Percentiles rank a stretch among this genome's conserved stretches.
These are phyloP conservation scores for Emydocephalus ijimae DNA, from an alignment of 2,113 vertebrate species.

Conservation along the genomic window DNA sequence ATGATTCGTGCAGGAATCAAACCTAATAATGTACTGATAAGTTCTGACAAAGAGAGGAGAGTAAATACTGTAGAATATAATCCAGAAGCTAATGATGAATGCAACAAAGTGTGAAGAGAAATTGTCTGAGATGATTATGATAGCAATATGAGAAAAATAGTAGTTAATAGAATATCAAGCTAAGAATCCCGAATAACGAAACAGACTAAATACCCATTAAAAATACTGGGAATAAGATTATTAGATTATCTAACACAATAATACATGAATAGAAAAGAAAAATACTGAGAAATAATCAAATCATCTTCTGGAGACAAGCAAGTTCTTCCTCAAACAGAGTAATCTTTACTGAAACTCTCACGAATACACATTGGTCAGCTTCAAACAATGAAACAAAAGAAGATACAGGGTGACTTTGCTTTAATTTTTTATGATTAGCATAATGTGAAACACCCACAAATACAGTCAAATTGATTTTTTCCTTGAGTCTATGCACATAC, in stretches of 20 bases:
- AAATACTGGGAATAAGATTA: background rate
- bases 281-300: background rate
- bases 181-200: constrained; percentile 25
- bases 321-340: constrained; percentile 14
- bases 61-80: background rate
- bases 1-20: background rate
- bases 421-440: constrained; percentile 12
- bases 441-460: constrained; percentile 6
- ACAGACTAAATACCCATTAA: background rate
- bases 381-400: background rate
- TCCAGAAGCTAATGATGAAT: background rate
- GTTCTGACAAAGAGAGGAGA: background rate
- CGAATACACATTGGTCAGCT: background rate
- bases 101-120: background rate
- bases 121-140: background rate
- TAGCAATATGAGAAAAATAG: constrained; percentile 11
- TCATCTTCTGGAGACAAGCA: background rate
- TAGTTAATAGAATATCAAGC: background rate
- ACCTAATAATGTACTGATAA: background rate
- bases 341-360: constrained; percentile 5
- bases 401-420: constrained; percentile 5
- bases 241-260: constrained; percentile 2
- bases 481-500: background rate
- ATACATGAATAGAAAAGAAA: background rate
- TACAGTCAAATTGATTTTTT: background rate